Evolutionary conservation across 2,888 invertebrate species (phyloP), one percentile per base, ranked within the genome.

Genomic region (Chelonus formosanus): DNA sequence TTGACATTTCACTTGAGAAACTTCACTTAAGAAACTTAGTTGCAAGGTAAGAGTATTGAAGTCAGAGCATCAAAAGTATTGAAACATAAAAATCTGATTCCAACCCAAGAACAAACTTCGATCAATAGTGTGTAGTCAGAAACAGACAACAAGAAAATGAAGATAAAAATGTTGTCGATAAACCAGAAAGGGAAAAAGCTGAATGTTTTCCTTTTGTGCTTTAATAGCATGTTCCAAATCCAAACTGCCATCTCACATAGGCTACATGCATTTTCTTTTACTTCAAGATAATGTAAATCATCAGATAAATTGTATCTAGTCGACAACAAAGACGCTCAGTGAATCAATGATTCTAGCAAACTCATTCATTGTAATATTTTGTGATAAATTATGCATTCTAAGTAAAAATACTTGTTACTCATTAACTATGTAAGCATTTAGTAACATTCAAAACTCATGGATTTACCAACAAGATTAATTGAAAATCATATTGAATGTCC

Each of bases 171-270:
- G 4, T n/a, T 5, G 36, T 54, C n/a, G 54, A 54, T 36, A 54
- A n/a, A 10, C 36, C 36, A 36, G n/a, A 8, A 57, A 20, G 45
- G 40, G 7, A 44, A 57, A 57, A 57, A 57, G n/a, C n/a, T 57
- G 45, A 31, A 43, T 20, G n/a, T 8, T 32, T 31, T 31, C 20
- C 7, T 57, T 44, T 45, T 44, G 45, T 57, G 57, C n/a, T 40
- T 8, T 45, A 57, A 57, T 45, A 57, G 56, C 35, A n/a, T 31
- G 57, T 0, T n/a, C 44, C 7, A 57, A 31, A 57, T 57, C 44
- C 44, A 5, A 32, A 6, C 5, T 10, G 6, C 44, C 4, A 43
- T 8, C 36, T 52, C 32, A 7, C 8, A 20, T 32, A 52, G 34
- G 20, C 31, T 10, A 32, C 7, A 20, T 52, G 31, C 31, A 52